Evolutionary conservation across 2,888 invertebrate genomes (phyloP).

Genomic region (Achlya flavicornis): DNA sequence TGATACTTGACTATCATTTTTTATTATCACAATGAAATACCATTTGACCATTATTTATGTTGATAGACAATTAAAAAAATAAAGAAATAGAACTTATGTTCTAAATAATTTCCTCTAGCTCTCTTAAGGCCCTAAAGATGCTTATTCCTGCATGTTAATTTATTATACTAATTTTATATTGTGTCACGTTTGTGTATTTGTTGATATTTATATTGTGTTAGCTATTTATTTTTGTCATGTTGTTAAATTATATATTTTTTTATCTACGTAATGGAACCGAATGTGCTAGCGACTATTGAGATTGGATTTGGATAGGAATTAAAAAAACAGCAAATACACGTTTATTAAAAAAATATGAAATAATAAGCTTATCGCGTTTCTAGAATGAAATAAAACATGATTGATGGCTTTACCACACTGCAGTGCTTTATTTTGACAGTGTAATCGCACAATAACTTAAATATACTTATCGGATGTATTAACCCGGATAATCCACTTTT

Average conservation of each 20-base stretch:
- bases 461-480: too few species aligned
- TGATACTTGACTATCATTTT: too few species aligned
- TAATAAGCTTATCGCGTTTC: neutral
- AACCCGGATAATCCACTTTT: neutral
- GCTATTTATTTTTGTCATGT: neutral
- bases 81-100: too few species aligned
- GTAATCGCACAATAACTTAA: neutral
- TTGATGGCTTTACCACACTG: neutral
- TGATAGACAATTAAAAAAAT: too few species aligned
- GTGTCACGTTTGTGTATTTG: neutral
- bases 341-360: neutral
- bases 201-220: neutral
- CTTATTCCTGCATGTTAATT: neutral
- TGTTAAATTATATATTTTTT: neutral
- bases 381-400: neutral
- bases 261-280: neutral
- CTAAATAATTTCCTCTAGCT: too few species aligned
- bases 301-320: neutral
- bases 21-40: too few species aligned
- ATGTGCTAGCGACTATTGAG: neutral
- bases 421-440: neutral
- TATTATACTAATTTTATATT: slow-evolving; percentile 3
- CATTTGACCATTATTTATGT: neutral
- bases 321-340: neutral
- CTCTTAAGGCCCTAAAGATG: neutral